Percentiles rank a stretch among this genome's conserved stretches.
Conservation (phyloP, 2,888 invertebrate species). For the Ischnus inquisitorius region DNA sequence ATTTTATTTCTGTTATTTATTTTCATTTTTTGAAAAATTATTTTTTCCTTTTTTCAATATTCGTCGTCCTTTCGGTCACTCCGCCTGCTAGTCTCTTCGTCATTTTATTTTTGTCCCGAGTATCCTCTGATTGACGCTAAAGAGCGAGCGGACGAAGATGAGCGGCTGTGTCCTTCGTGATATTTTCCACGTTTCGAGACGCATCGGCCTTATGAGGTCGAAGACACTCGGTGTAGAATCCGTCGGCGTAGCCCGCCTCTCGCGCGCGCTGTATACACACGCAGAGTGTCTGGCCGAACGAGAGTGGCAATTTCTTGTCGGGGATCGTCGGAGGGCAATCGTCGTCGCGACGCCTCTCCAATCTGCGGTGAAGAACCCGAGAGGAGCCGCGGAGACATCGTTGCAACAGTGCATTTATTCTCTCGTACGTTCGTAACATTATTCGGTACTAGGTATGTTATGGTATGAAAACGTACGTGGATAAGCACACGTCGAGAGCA, state of each 20-base stretch:
- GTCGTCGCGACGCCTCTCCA: constrained; percentile 35
- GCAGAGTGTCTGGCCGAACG: constrained; percentile 29
- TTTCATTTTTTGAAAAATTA: constrained; percentile 38
- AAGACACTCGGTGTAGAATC: constrained; percentile 32
- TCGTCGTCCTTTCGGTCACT: not conserved
- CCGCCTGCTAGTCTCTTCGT: constrained; percentile 32
- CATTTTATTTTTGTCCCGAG: constrained; percentile 39
- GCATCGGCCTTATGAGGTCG: constrained; percentile 29
- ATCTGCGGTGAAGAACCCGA: constrained; percentile 41
- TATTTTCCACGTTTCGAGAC: constrained; percentile 8
- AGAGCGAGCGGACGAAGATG: not conserved
- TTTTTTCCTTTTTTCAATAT: constrained; percentile 51
- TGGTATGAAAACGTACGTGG: constrained; percentile 41
- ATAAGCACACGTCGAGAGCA: constrained; percentile 65
- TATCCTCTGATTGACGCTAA: constrained; percentile 46
- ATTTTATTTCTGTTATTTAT: constrained; percentile 51
- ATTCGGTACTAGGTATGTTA: constrained; percentile 32
- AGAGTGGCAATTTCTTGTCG: constrained; percentile 58
- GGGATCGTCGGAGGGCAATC: constrained; percentile 46
- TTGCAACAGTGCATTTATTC: constrained; percentile 18
- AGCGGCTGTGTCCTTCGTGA: constrained; percentile 4
- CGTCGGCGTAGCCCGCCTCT: constrained; percentile 17
- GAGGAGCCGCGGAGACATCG: constrained; percentile 7
- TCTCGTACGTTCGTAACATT: constrained; percentile 9
- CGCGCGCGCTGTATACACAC: constrained; percentile 9